Conservation (phyloP, 2,113 vertebrate genomes). For the Lophotis ruficrista region DNA sequence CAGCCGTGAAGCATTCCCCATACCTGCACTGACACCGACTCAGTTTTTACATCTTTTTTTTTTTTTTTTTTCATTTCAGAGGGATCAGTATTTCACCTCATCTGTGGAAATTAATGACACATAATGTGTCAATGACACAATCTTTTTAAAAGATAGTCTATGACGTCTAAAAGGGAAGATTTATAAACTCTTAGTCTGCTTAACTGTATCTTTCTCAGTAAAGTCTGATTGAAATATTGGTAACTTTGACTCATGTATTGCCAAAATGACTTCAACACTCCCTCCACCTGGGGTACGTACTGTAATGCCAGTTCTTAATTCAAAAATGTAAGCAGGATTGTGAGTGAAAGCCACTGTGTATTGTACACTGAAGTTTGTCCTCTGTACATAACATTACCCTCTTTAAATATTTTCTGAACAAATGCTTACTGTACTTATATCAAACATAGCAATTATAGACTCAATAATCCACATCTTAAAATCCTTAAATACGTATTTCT, state of each 20-base stretch:
- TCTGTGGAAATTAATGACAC: neutral
- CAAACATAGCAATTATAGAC: neutral
- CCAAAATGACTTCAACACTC: neutral
- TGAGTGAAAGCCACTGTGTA: neutral
- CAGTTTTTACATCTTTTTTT: neutral
- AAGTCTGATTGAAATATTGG: neutral
- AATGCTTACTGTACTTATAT: neutral
- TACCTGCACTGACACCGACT: neutral
- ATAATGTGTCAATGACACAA: neutral
- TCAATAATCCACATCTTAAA: neutral
- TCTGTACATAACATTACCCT: neutral
- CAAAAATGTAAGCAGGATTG: neutral
- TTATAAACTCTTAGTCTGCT: neutral
- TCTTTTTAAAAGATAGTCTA: neutral
- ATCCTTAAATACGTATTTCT: neutral
- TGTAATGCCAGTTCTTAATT: neutral
- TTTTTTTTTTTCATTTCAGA: neutral
- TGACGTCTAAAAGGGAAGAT: neutral
- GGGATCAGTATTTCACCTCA: neutral
- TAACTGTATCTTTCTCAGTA: neutral
- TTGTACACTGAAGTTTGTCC: neutral
- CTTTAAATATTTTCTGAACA: neutral
- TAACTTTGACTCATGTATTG: neutral
- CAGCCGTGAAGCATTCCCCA: neutral
- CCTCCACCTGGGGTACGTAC: neutral